Base-by-base conservation (phyloP, 2,888 invertebrate genomes). In the Drosophila infuscata region DNA sequence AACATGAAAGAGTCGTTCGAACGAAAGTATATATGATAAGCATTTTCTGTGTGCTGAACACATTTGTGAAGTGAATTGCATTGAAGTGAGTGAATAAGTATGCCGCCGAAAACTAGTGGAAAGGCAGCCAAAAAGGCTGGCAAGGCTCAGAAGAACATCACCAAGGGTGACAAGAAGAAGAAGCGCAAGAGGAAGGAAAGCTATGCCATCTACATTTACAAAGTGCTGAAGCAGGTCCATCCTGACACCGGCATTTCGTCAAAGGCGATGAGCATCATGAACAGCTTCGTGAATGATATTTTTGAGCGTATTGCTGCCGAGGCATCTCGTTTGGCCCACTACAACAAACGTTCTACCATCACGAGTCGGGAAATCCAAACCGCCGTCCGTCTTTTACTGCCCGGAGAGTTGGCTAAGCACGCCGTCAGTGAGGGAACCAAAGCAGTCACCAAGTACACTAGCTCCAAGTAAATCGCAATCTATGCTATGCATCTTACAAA, bases 181-280 rank as follows among this genome's bases (percentile, higher is more conserved):
- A 93, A 76, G 75, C 74, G 74, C 56, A 81, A 74, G 77, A 72
- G 81, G 63, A 81, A 81, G 74, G 81, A 81, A 59, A 81, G 81
- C 64, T 96, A 95, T 87, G 94, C 94, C 0, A 94, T 94, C 30
- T 95, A 95, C 86, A 80, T 80, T 51, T 77, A 76, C 68, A 81
- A 81, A 73, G 81, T 81, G 57, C 84, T 96, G 69, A 94, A 94
- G 82, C 94, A 94, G 79, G 94, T 95, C 0, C 94, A 95, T 77
- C 94, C 95, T 0, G 95, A 95, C 90, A 94, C 95, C 48, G 95
- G 96, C 0, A 95, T 96, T 60, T 95, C 96, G 0, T 94, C 94
- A 32, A 96, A 96, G 82, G 95, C 96, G 0, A 96, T 96, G 95
- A 92, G 94, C 81, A 96, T 96, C 77, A 96, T 96, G 96, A 96